A percentile compares a stretch with the other conserved stretches of the same genome.
These are phyloP conservation scores for Hipparchia semele DNA, from an alignment of 2,888 invertebrate species.

Conservation along the genomic window DNA sequence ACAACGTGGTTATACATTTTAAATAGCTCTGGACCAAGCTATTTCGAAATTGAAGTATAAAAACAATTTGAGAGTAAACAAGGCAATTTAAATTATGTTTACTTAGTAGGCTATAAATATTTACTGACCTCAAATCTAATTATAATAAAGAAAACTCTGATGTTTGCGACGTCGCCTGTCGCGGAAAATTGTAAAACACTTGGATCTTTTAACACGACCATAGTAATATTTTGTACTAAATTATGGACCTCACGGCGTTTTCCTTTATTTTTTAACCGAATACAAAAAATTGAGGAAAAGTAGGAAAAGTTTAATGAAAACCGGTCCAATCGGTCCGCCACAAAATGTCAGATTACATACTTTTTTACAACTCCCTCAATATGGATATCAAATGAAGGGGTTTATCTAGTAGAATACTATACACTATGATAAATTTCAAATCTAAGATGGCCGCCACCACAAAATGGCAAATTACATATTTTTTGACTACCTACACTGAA, in stretches of 20 bases:
- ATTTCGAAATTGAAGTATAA: background rate
- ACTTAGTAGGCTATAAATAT: background rate
- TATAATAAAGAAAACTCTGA: conserved; percentile 1
- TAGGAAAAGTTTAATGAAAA: no score
- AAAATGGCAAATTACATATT: no score
- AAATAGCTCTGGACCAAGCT: no score
- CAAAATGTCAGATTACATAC: no score
- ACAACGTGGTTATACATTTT: background rate
- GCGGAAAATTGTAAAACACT: background rate
- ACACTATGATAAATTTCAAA: no score
- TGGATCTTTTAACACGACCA: background rate
- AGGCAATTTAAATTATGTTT: background rate
- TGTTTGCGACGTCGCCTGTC: background rate
- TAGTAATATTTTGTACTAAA: background rate
- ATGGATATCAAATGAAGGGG: no score
- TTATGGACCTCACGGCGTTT: conserved; percentile 8
- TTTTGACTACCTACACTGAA: background rate
- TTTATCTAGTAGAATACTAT: no score
- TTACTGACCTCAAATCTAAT: conserved; percentile 9
- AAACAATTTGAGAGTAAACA: conserved; percentile 30
- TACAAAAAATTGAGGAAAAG: no score
- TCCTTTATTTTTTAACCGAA: background rate
- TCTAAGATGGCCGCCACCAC: no score
- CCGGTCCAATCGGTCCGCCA: no score
- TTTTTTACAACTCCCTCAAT: no score